Base-by-base conservation (phyloP, 1,140 invertebrate genomes). In the Leptopilina clavipes region DNA sequence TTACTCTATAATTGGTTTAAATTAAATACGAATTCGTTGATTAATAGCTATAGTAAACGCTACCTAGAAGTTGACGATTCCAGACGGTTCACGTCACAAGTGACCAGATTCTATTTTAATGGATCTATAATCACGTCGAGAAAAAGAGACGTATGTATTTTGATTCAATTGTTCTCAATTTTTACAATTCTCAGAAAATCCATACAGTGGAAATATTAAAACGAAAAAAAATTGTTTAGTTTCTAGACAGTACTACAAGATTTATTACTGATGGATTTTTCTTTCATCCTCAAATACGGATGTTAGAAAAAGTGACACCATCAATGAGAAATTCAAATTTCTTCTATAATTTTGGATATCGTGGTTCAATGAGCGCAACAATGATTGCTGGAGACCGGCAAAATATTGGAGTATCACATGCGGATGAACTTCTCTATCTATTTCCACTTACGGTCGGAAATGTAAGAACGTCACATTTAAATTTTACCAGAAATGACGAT, bases 401-500 rank as follows among this genome's bases (percentile, higher is more conserved):
- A 65, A 65, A 65, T 65, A 3, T 65, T 5, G 59, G 59, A n/a
- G 59, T 65, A 7, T 14, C 59, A 7, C 59, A 65, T n/a, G 25
- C 22, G n/a, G 59, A 65, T 31, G 59, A 65, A 31, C 22, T 65
- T 31, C 14, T 31, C 7, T 65, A 65, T 65, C 11, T 65, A 7
- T 65, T 65, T 31, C 59, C 59, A 6, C 3, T 31, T 12, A 1
- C 59, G 31, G 1, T 14, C 7, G 6, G 22, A 31, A 2, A 10
- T 3, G 12, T 59, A 3, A 31, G 22, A 31, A 11, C 25, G 14
- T 31, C 22, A 12, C 12, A 65, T 10, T 14, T 65, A 1, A 31
- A 25, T 31, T 65, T 31, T n/a, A 37, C 3, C 11, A 65, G n/a
- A 31, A 1, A 31, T n/a, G 59, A 65, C 14, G 8, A 31, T 1